Conservation (phyloP, 2,888 invertebrate species). For the Aleiodes leptofemur region DNA sequence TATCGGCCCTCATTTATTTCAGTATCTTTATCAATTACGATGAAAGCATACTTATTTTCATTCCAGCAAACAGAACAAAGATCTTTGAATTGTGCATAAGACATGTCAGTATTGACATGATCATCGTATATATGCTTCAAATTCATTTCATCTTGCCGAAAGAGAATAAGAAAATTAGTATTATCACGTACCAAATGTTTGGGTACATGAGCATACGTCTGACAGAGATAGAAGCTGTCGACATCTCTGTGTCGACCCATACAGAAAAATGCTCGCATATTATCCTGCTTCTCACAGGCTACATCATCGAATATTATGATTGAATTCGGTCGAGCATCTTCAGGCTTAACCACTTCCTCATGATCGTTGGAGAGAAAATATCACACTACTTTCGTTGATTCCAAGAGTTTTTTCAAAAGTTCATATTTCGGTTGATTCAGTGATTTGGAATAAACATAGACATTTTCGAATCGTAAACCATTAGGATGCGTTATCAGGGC, state of each 20-base stretch:
- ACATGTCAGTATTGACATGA: conserved; percentile 57
- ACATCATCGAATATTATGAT: too few relatives aligned
- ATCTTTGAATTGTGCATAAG: conserved; percentile 53
- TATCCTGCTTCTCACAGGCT: too few relatives aligned
- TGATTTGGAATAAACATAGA: conserved; percentile 61
- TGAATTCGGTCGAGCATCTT: conserved; percentile 53
- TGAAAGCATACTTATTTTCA: conserved; percentile 53
- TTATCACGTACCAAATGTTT: conserved; percentile 59
- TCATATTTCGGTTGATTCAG: conserved; percentile 63
- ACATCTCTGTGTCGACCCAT: too few relatives aligned
- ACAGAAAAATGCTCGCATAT: too few relatives aligned
- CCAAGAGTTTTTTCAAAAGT: conserved; percentile 57
- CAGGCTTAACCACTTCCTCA: conserved; percentile 54
- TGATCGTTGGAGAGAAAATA: conserved; percentile 56
- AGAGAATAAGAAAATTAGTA: conserved; percentile 55
- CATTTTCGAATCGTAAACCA: conserved; percentile 53
- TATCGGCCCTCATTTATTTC: conserved; percentile 53
- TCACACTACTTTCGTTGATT: conserved; percentile 54
- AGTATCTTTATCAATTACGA: conserved; percentile 58
- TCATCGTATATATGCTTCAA: conserved; percentile 57
- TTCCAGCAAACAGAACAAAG: conserved; percentile 56
- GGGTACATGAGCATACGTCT: conserved; percentile 47
- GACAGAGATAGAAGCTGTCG: too few relatives aligned
- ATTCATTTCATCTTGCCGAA: conserved; percentile 59
- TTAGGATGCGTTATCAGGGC: conserved; percentile 50